Evolutionary conservation across 2,113 vertebrate species (phyloP).

Genomic region (Rhynchomys soricoides): DNA sequence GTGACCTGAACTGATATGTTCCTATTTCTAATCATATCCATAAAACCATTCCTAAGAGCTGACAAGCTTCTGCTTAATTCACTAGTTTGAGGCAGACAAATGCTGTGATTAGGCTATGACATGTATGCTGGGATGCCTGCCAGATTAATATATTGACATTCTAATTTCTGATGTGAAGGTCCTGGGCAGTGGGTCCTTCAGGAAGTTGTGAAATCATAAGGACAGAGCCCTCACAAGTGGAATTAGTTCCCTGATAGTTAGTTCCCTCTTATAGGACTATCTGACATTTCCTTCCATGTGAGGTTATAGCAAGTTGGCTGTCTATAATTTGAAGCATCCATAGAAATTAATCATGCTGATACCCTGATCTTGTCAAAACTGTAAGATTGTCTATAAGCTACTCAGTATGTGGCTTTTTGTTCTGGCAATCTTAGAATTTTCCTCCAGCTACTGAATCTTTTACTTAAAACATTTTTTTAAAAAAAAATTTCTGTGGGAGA

Average conservation of each 20-base stretch:
- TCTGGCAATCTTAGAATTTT: background rate
- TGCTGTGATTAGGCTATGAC: background rate
- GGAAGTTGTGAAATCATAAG: background rate
- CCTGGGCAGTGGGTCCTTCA: background rate
- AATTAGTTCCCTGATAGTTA: background rate
- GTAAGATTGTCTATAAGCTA: background rate
- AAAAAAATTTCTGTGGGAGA: background rate
- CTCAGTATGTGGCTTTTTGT: background rate
- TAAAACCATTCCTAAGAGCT: background rate
- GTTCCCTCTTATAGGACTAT: no score
- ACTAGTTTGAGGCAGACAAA: conserved; percentile 7
- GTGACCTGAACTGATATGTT: background rate
- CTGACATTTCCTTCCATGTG: background rate
- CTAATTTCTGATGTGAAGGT: background rate
- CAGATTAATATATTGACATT: background rate
- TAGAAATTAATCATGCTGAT: background rate
- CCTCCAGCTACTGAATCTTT: background rate
- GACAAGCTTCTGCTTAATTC: background rate
- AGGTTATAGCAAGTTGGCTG: background rate
- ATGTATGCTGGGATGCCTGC: background rate
- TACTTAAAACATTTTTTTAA: background rate
- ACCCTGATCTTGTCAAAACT: background rate
- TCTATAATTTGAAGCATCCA: background rate
- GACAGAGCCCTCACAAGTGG: background rate
- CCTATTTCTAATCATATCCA: background rate